Conservation (phyloP, 2,888 invertebrate genomes). For the Octodonta nipae region DNA sequence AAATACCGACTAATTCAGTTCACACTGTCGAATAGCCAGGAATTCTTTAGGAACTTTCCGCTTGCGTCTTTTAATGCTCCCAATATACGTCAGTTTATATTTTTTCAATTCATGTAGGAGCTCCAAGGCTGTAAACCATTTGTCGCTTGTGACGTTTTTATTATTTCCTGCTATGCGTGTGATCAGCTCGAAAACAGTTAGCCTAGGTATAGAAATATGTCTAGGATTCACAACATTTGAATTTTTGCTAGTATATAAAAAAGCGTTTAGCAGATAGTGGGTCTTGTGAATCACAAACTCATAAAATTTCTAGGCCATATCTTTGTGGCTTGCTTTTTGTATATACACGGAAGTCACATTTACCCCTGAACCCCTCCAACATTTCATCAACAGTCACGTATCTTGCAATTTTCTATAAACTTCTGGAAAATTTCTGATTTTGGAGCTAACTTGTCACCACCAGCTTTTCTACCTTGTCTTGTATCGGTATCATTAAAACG, state of each 20-base stretch:
- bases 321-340: constrained; percentile 11
- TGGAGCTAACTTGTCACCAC: too few relatives aligned
- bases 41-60: constrained; percentile 20
- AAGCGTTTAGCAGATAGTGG: constrained; percentile 6
- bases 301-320: constrained; percentile 12
- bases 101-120: constrained; percentile 11
- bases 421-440: constrained; percentile 7
- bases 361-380: constrained; percentile 8
- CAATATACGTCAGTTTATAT: constrained; percentile 16
- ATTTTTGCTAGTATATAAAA: constrained; percentile 6
- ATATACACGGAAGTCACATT: too few relatives aligned
- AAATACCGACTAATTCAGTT: neutral
- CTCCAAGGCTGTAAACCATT: constrained; percentile 16
- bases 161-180: constrained; percentile 13
- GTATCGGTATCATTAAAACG: constrained; percentile 10
- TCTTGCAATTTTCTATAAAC: constrained; percentile 8
- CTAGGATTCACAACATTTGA: constrained; percentile 6
- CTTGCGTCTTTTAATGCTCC: constrained; percentile 22
- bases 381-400: constrained; percentile 8
- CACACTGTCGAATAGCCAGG: constrained; percentile 12
- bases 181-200: constrained; percentile 10
- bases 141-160: constrained; percentile 18
- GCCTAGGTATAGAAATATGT: constrained; percentile 6
- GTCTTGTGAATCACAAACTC: constrained; percentile 7
- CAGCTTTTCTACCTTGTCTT: constrained; percentile 7